A percentile compares a stretch with the other conserved stretches of the same genome.
phyloP scores from a whole-genome alignment of 1,140 invertebrate species.

The Neelides sp. region DNA sequence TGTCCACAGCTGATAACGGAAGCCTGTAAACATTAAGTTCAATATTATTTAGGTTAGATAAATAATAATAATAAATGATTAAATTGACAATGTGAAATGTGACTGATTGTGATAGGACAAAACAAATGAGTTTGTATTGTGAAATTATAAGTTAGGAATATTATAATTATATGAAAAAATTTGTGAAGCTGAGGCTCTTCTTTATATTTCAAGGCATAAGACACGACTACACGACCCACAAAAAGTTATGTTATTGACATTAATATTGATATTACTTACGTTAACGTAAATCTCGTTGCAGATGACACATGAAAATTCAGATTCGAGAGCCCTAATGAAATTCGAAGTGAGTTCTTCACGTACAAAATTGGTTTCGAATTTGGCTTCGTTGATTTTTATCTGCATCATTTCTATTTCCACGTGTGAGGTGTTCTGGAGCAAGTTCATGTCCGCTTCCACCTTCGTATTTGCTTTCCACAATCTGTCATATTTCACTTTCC shows the following conservation, averaged over 20 bases:
- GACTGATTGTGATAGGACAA: neutral
- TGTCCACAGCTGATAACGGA: constrained; percentile 62
- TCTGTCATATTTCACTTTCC: neutral
- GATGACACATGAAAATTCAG: constrained; percentile 61
- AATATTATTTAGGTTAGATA: too few relatives aligned
- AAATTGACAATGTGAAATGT: neutral
- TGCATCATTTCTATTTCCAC: neutral
- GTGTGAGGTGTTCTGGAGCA: too few relatives aligned
- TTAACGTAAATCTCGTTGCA: constrained; percentile 62
- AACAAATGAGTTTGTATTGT: too few relatives aligned
- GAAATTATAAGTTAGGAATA: too few relatives aligned
- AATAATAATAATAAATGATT: too few relatives aligned
- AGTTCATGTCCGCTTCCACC: neutral
- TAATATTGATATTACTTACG: constrained; percentile 31
- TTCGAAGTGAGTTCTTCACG: constrained; percentile 42
- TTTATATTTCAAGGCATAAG: constrained; percentile 28
- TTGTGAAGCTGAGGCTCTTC: neutral
- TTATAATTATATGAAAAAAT: constrained; percentile 17
- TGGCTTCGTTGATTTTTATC: neutral
- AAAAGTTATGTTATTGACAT: too few relatives aligned
- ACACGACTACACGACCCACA: too few relatives aligned
- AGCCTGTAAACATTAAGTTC: constrained; percentile 38
- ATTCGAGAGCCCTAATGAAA: constrained; percentile 54
- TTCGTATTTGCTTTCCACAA: neutral
- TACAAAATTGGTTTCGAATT: constrained; percentile 9